Evolutionary conservation across 2,113 vertebrate genomes (phyloP).

Genomic region (Bos indicus): DNA sequence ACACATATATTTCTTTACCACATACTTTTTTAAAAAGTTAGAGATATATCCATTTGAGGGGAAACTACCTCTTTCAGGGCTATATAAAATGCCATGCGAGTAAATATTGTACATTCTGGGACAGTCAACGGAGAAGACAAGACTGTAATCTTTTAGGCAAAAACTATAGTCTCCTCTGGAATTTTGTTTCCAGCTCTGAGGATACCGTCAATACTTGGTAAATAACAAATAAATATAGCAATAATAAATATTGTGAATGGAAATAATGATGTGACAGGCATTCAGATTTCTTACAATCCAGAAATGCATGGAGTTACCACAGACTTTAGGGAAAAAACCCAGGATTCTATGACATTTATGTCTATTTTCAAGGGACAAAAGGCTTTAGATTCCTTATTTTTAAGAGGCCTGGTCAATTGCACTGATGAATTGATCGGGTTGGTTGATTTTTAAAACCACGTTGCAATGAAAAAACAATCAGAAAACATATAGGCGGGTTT

Average conservation of each 20-base stretch:
- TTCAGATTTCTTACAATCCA: not conserved
- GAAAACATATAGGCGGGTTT: slow-evolving; percentile 6
- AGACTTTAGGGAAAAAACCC: not conserved
- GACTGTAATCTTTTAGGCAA: not conserved
- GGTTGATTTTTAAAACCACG: not conserved
- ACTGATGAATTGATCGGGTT: not conserved
- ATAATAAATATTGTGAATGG: not conserved
- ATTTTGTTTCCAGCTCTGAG: not conserved
- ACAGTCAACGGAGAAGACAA: not conserved
- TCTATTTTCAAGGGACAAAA: not conserved
- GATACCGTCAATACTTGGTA: not conserved
- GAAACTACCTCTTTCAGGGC: not conserved
- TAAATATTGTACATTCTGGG: not conserved
- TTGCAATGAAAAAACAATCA: not conserved
- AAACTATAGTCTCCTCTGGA: not conserved
- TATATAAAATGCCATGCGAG: not conserved
- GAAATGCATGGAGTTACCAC: not conserved
- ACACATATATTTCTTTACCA: not conserved
- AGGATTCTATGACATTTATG: not conserved
- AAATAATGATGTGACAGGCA: not conserved
- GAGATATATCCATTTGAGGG: not conserved
- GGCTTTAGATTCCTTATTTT: not conserved
- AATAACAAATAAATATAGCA: not conserved
- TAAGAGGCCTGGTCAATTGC: not conserved
- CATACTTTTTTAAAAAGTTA: not conserved